A percentile compares a stretch with the other conserved stretches of the same genome.
Conservation (phyloP, 2,888 invertebrate genomes). For the Monochamus alternatus region DNA sequence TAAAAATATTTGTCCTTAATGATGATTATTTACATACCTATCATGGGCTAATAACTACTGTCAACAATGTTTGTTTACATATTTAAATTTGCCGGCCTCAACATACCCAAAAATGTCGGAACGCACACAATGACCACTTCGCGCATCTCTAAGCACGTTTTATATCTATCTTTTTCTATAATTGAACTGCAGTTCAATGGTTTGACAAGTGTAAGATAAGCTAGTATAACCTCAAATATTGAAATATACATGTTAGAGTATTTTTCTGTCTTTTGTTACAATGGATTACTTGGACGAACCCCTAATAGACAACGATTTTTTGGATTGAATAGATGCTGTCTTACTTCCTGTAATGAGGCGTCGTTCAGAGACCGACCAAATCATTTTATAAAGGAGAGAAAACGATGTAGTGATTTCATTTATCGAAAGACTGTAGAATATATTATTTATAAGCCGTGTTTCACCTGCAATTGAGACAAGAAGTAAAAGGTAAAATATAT, state of each 20-base stretch:
- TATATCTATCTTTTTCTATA: too few species aligned
- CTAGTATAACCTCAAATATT: too few species aligned
- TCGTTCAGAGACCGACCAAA: constrained; percentile 8
- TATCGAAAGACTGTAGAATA: neutral
- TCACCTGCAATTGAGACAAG: neutral
- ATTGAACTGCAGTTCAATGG: too few species aligned
- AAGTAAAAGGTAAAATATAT: neutral
- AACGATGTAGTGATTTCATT: neutral
- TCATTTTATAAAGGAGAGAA: constrained; percentile 9
- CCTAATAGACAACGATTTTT: neutral
- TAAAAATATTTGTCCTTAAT: too few species aligned
- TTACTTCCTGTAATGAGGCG: neutral
- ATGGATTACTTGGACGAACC: constrained; percentile 9
- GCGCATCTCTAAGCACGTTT: too few species aligned
- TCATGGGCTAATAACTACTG: too few species aligned
- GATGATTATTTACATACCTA: too few species aligned
- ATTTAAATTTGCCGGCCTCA: too few species aligned
- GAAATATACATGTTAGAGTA: neutral
- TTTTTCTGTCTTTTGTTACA: neutral
- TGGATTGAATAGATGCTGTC: constrained; percentile 3
- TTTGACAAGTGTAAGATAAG: too few species aligned
- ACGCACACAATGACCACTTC: too few species aligned
- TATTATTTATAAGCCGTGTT: neutral
- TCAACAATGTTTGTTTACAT: too few species aligned
- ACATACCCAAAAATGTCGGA: too few species aligned